phyloP scores from a whole-genome alignment of 1,140 invertebrate species.

The Lordiphosa stackelbergi region DNA sequence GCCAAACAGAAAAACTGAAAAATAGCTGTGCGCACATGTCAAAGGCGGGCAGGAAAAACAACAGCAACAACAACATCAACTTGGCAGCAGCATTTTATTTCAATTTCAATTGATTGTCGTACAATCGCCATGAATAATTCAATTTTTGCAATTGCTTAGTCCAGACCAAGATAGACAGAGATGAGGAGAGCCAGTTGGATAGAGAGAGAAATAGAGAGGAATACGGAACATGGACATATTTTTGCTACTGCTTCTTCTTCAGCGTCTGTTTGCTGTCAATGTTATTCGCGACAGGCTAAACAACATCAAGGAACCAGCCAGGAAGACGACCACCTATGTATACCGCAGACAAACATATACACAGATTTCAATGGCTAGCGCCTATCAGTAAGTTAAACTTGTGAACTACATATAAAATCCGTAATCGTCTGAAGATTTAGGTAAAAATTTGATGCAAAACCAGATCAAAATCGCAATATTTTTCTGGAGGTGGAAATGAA shows the following conservation, averaged over 20 bases:
- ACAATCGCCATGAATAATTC: constrained; percentile 74
- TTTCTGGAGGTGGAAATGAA: too few species aligned
- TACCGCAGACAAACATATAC: neutral
- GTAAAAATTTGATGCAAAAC: too few species aligned
- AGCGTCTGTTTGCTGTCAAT: constrained; percentile 29
- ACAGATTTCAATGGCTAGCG: too few species aligned
- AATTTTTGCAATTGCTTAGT: constrained; percentile 69
- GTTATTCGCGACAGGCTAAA: constrained; percentile 19
- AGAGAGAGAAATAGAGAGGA: constrained; percentile 12
- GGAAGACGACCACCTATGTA: constrained; percentile 36
- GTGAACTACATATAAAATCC: too few species aligned
- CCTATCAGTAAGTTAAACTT: too few species aligned
- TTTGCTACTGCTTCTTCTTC: constrained; percentile 25
- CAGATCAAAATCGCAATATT: too few species aligned
- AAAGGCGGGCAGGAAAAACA: constrained; percentile 58
- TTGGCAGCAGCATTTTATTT: constrained; percentile 72
- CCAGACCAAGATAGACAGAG: constrained; percentile 45
- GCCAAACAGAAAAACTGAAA: constrained; percentile 41
- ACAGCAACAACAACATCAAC: constrained; percentile 28
- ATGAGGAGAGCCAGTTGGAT: constrained; percentile 28
- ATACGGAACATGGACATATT: constrained; percentile 52
- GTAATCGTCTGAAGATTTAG: too few species aligned
- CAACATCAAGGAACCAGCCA: constrained; percentile 17
- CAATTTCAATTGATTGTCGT: constrained; percentile 75
- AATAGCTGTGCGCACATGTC: constrained; percentile 70